phyloP scores from a whole-genome alignment of 1,140 invertebrate species.

The Cydia fagiglandana region DNA sequence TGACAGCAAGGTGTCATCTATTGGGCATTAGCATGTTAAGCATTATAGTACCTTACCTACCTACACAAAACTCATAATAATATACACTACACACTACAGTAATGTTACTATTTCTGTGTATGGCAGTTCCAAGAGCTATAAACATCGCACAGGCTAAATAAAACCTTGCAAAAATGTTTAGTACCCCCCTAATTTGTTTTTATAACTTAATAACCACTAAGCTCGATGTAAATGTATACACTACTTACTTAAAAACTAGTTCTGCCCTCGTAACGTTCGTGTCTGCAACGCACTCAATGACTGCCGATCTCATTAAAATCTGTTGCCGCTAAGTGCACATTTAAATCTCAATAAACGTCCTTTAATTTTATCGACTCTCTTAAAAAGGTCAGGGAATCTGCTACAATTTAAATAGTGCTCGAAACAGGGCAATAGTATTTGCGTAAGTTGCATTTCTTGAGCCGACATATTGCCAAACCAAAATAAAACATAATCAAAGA shows the following conservation, averaged over 20 bases:
- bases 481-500: not conserved
- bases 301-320: conserved; percentile 48
- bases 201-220: conserved; percentile 12
- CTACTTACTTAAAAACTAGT: conserved; percentile 19
- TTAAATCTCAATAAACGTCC: conserved; percentile 40
- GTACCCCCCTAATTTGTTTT: conserved; percentile 13
- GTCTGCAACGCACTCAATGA: conserved; percentile 40
- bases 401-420: conserved; percentile 16
- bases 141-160: not conserved
- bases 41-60: too few species aligned
- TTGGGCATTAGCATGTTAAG: too few species aligned
- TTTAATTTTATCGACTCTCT: conserved; percentile 34
- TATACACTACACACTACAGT: not conserved
- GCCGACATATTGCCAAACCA: not conserved
- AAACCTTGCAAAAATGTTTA: not conserved
- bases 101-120: not conserved
- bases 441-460: conserved; percentile 12
- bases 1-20: too few species aligned
- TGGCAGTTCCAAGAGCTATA: not conserved
- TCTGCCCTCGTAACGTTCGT: conserved; percentile 3
- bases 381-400: conserved; percentile 16
- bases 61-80: too few species aligned
- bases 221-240: not conserved
- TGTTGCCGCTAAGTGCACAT: conserved; percentile 29
- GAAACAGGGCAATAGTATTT: conserved; percentile 16